A percentile compares a stretch with the other conserved stretches of the same genome.
phyloP scores from a whole-genome alignment of 2,888 invertebrate genomes.

The Drosophila helvetica region DNA sequence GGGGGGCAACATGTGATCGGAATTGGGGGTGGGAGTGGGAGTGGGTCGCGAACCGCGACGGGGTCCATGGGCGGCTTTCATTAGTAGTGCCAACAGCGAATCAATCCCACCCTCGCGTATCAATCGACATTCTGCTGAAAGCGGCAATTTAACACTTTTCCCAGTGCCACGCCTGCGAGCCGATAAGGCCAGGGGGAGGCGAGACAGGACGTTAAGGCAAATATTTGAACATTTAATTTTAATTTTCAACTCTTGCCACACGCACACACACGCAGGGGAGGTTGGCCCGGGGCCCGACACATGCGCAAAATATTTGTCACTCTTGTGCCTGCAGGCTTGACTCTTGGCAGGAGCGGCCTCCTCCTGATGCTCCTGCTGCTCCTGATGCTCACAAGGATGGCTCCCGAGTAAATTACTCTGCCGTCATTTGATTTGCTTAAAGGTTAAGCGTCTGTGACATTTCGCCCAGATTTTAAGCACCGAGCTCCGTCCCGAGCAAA shows the following conservation, averaged over 20 bases:
- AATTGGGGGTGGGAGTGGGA: conserved; percentile 2
- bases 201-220: conserved; percentile 36
- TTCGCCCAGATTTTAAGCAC: conserved; percentile 43
- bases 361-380: conserved; percentile 12
- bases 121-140: conserved; percentile 65
- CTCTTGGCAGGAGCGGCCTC: conserved; percentile 14
- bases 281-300: conserved; percentile 34
- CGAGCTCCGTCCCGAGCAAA: conserved; percentile 21
- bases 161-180: conserved; percentile 15
- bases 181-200: conserved; percentile 37
- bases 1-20: conserved; percentile 27
- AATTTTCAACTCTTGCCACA: conserved; percentile 51
- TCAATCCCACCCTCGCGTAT: conserved; percentile 41
- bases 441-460: conserved; percentile 67
- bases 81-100: conserved; percentile 56
- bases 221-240: conserved; percentile 70
- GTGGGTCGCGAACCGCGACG: background rate
- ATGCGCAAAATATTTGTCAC: conserved; percentile 59
- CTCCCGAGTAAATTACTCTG: conserved; percentile 49
- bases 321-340: conserved; percentile 38
- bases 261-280: conserved; percentile 4
- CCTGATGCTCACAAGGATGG: background rate
- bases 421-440: conserved; percentile 66
- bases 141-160: conserved; percentile 68
- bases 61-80: conserved; percentile 53